Conservation (phyloP, 2,888 invertebrate species). For the Pristionchus entomophagus region DNA sequence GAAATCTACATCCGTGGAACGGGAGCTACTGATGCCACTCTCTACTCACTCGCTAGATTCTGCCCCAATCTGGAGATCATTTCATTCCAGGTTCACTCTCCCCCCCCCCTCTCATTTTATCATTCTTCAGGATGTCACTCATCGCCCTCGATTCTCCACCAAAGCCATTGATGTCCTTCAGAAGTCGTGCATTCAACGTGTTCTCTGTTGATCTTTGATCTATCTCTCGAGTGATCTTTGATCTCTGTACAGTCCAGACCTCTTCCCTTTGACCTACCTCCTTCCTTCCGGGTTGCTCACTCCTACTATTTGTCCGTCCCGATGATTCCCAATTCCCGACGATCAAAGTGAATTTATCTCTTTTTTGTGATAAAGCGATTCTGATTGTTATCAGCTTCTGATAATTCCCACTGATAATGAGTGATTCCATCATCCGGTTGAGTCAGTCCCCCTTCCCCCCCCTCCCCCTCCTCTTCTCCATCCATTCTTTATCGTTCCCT, state of each 20-base stretch:
- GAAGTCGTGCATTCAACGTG: constrained; percentile 72
- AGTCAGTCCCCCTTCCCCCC: not conserved
- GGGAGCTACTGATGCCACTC: constrained; percentile 72
- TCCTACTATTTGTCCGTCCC: constrained; percentile 9
- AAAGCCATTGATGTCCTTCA: constrained; percentile 71
- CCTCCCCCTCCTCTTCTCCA: not conserved
- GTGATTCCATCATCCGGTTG: not conserved
- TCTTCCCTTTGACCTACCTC: constrained; percentile 4
- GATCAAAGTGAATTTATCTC: not conserved
- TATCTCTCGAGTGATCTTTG: constrained; percentile 67
- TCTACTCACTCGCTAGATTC: constrained; percentile 73
- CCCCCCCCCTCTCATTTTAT: not conserved
- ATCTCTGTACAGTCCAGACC: constrained; percentile 17
- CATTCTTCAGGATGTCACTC: constrained; percentile 50
- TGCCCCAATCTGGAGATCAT: constrained; percentile 75
- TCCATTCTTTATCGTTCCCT: not conserved
- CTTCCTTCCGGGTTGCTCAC: not conserved
- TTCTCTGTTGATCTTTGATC: constrained; percentile 73
- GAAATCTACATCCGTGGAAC: constrained; percentile 75
- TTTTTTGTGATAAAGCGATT: constrained; percentile 10
- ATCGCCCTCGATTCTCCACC: constrained; percentile 72
- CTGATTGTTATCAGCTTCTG: not conserved
- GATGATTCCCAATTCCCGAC: constrained; percentile 8
- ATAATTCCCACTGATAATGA: constrained; percentile 1
- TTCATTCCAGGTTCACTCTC: constrained; percentile 50